Percentiles rank a stretch among this genome's conserved stretches.
Conservation (phyloP, 1,140 invertebrate genomes). For the Drosophila dunni region DNA sequence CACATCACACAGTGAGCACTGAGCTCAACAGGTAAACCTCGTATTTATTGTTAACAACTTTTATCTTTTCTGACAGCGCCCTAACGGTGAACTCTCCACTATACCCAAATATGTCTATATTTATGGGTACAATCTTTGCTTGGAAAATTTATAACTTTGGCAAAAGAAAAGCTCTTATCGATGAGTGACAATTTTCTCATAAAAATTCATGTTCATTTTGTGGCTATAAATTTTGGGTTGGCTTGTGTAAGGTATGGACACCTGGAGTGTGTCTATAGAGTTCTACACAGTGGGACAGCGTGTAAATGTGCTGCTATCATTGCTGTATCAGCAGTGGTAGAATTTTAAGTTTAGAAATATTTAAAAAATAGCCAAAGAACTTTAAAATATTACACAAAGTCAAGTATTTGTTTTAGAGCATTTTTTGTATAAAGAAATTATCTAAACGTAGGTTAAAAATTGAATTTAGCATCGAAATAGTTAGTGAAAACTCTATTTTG, state of each 20-base stretch:
- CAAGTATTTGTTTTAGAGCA: too few relatives aligned
- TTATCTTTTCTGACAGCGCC: constrained; percentile 34
- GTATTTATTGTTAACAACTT: constrained; percentile 41
- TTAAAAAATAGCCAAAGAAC: too few relatives aligned
- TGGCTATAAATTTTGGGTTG: not conserved
- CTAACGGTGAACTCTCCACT: constrained; percentile 25
- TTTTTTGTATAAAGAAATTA: too few relatives aligned
- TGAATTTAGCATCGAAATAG: too few relatives aligned
- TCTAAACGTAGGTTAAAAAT: too few relatives aligned
- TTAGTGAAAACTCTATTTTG: too few relatives aligned
- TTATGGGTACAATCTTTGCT: constrained; percentile 23
- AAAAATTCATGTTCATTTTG: constrained; percentile 2
- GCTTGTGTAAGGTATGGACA: constrained; percentile 11
- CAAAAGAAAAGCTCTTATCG: constrained; percentile 16
- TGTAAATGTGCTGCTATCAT: not conserved
- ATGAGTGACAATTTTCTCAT: constrained; percentile 9
- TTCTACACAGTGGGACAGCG: constrained; percentile 4
- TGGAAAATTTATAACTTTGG: constrained; percentile 21
- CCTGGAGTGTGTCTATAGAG: constrained; percentile 6
- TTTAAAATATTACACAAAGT: too few relatives aligned
- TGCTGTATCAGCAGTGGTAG: not conserved
- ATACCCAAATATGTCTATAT: not conserved
- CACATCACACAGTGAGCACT: not conserved
- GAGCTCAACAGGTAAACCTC: constrained; percentile 24
- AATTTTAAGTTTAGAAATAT: too few relatives aligned